Evolutionary conservation across 2,113 vertebrate species (phyloP), one percentile per base, ranked within the genome.

Genomic region (Apteryx owenii): DNA sequence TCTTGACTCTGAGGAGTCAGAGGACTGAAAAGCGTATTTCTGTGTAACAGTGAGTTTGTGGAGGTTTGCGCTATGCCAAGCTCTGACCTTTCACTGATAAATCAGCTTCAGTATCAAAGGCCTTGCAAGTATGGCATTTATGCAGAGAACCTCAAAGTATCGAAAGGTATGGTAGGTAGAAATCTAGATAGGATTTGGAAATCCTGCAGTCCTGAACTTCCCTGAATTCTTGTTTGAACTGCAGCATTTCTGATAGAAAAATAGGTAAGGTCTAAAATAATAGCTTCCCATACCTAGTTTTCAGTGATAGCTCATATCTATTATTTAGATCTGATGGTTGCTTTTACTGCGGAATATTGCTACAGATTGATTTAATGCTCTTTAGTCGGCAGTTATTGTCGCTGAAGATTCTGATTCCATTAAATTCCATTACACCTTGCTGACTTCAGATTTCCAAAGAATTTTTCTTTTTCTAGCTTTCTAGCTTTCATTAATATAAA

Each of bases 201-300:
- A 85, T 46, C 26, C 12, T 33, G 5, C 18, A 46, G 68, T 42
- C 33, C 6, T 2, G 2, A 72, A 69, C 28, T 80, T 68, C 9
- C 15, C 18, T 68, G 51, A 42, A 12, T 68, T 79, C 68, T 77
- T 46, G 26, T 85, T 58, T 61, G 38, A 85, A 71, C 28, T 90
- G n/a, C 48, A 66, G 48, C 29, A 58, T 84, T 91, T 78, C 44
- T 81, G 19, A 31, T 81, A 62, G 86, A 68, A 92, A 73, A 77
- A 36, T 2, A 76, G n/a, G 22, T 33, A 64, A 64, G 54, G 54
- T 68, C 3, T 71, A 22, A 80, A 66, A 9, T 46, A 79, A 38
- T 7, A 33, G 4, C 42, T 88, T 68, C 44, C 61, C 68, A 20
- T 23, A 61, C 28, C 51, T 76, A 40, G 46, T 56, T 70, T 23